Conservation (phyloP, 1,140 invertebrate species). For the Rhynchophorus ferrugineus region DNA sequence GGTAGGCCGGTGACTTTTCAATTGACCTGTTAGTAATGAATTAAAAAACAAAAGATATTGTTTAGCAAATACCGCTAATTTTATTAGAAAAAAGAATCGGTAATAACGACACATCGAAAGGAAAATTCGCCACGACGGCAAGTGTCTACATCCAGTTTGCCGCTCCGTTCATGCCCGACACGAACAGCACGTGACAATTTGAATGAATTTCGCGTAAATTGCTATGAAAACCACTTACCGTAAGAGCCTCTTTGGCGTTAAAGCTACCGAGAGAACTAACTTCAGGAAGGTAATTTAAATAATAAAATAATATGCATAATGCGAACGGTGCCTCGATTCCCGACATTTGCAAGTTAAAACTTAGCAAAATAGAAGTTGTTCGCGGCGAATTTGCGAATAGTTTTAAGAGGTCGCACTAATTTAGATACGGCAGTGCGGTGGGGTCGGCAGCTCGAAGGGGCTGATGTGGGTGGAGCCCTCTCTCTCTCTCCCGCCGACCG, state of each 20-base stretch:
- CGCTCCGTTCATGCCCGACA: not conserved
- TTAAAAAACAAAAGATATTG: no score
- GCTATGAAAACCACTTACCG: constrained; percentile 9
- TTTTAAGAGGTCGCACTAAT: not conserved
- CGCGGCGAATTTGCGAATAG: constrained; percentile 6
- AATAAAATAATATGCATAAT: constrained; percentile 14
- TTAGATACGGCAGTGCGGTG: not conserved
- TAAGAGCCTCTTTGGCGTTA: constrained; percentile 8
- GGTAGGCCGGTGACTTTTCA: no score
- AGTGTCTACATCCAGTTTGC: no score
- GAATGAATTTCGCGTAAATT: constrained; percentile 2
- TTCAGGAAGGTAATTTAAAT: constrained; percentile 9
- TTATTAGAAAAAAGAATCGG: no score
- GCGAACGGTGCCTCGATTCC: not conserved
- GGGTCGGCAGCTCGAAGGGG: no score
- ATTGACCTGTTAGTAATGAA: no score
- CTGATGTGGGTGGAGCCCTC: no score
- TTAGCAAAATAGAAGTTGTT: not conserved
- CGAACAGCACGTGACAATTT: not conserved
- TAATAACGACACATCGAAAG: no score
- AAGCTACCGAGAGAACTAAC: constrained; percentile 1
- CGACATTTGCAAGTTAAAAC: constrained; percentile 11
- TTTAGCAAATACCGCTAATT: no score
- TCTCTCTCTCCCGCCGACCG: no score
- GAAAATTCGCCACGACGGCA: no score